Evolutionary conservation across 2,113 vertebrate species (phyloP).

Genomic region (Nycticebus coucang): DNA sequence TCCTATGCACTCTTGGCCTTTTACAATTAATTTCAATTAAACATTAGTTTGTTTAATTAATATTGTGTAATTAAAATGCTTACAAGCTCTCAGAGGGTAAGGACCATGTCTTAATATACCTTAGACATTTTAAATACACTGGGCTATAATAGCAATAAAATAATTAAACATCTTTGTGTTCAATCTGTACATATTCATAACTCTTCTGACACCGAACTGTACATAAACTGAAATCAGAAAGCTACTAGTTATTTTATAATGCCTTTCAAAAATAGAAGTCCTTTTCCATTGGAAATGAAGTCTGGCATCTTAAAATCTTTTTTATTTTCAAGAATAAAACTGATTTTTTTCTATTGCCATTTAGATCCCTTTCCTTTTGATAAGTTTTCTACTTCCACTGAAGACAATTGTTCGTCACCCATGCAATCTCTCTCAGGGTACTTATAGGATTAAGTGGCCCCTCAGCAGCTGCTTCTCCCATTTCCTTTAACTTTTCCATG

Average conservation of each 20-base stretch:
- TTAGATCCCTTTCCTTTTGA: neutral
- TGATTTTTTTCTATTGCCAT: neutral
- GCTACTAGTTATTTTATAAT: slow-evolving; percentile 20
- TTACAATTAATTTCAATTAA: slow-evolving; percentile 73
- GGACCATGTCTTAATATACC: slow-evolving; percentile 46
- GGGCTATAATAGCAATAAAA: slow-evolving; percentile 30
- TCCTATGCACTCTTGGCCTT: slow-evolving; percentile 45
- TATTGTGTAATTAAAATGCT: slow-evolving; percentile 60
- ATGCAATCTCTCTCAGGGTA: neutral
- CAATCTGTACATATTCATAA: slow-evolving; percentile 4
- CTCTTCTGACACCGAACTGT: neutral
- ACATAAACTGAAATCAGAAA: slow-evolving; percentile 43
- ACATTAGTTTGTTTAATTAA: slow-evolving; percentile 67
- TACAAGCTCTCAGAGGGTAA: slow-evolving; percentile 58
- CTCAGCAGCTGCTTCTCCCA: neutral
- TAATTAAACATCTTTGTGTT: slow-evolving; percentile 40
- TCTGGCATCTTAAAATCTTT: neutral
- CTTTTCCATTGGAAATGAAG: slow-evolving; percentile 7
- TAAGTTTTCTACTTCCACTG: neutral
- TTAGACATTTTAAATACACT: slow-evolving; percentile 52
- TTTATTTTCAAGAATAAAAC: neutral
- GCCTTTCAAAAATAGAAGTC: slow-evolving; percentile 1
- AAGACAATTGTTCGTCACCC: neutral
- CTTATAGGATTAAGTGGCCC: neutral
- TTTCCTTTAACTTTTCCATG: slow-evolving; percentile 21